Base-by-base conservation (phyloP, 2,888 invertebrate genomes). In the Dendrolimus pini region DNA sequence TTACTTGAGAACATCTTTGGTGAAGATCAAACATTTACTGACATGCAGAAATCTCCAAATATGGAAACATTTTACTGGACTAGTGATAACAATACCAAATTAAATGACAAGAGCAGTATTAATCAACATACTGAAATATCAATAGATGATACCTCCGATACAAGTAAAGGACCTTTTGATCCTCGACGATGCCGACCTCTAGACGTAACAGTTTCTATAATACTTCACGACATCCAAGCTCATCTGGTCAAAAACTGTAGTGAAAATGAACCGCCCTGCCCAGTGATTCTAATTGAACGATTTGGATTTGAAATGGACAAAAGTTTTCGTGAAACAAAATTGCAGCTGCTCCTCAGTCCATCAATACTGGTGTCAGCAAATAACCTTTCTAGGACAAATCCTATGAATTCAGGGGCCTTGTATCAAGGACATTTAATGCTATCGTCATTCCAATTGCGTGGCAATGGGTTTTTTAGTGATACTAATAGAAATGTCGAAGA, bases 251-350 rank as follows among this genome's bases (percentile, higher is more conserved):
- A 97, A 92, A 97, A 97, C 83, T 98, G 98, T 78, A 96, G 94
- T 67, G 95, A 96, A 62, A 94, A 93, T 68, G 98, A 98, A 84
- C 96, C 97, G 0, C 96, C 98, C 0, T 98, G 98, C 80, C 99
- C 98, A 0, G 94, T 96, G 7, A 93, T 97, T 61, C 83, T 97
- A 18, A 93, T 97, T 54, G 98, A 99, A 84, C 92, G 98, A 63
- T 94, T 99, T 65, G 98, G 97, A 1, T 98, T 99, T 82, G 99
- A 99, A 92, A 96, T 99, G 96, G 96, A 97, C 78, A 99, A 99
- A 81, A 93, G 94, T 18, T 99, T 96, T 80, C 93, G 93, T 61
- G 98, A 99, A 82, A 99, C 98, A 0, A 95, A 96, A 71, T 90
- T 99, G 8, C 99, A 99, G 79, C 92, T 99, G 0, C 81, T 97